Base-by-base conservation (phyloP, 2,888 invertebrate genomes). In the Troglohyphantes excavatus region DNA sequence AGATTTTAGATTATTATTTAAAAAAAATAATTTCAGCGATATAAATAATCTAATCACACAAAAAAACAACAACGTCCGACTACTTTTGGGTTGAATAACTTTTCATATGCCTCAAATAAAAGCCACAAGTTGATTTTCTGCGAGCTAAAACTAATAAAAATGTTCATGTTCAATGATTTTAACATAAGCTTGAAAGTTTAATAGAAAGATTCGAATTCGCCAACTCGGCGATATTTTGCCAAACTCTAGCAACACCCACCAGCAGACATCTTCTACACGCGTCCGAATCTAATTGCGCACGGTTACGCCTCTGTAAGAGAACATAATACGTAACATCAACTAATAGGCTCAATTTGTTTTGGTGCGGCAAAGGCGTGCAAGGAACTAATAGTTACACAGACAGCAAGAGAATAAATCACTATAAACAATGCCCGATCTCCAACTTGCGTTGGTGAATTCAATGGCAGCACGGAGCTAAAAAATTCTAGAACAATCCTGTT, bases 191-290 rank as follows among this genome's bases (percentile, higher is more conserved):
- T 21, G 0, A 21, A 17, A 6, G 0, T 61, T 61, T 61, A 21
- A 21, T 6, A n/a, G 17, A n/a, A 19, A n/a, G 19, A 23, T n/a
- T 61, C 61, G 13, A 43, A 43, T 9, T 43, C 7, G 27, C 68
- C 27, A 33, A 68, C 7, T 13, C 72, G 73, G 63, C 73, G 70
- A 63, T 83, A 63, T 72, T 27, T 70, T 46, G 63, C 13, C 6
- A 17, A 23, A 39, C 43, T n/a, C 6, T n/a, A 21, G 61, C 61
- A 61, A 61, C 61, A 61, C 6, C 13, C 13, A n/a, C 13, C n/a
- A 11, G 6, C 61, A n/a, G 61, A 3, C 13, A 39, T 17, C n/a
- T 5, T 9, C 17, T 2, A 53, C n/a, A 2, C 17, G 53, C 17
- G 53, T 53, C 53, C 17, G n/a, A 2, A 53, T 53, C 53, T 53